A percentile compares a stretch with the other conserved stretches of the same genome.
Conservation (phyloP, 2,888 invertebrate genomes). For the Leptura quadrifasciata region DNA sequence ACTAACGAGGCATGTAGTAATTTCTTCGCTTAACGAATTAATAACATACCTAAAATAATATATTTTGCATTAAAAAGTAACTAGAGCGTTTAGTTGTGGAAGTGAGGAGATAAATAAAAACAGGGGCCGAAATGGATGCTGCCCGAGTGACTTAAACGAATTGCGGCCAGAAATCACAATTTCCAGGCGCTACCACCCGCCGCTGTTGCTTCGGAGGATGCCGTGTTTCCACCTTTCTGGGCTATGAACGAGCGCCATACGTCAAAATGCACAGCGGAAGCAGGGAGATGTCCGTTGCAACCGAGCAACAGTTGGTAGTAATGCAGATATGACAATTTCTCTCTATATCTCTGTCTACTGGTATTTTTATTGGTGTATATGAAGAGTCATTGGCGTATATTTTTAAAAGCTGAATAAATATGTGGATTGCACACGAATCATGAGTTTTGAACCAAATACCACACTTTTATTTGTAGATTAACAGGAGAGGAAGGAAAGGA, state of each 20-base stretch:
- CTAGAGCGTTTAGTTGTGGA: neutral
- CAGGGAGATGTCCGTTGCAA: conserved; percentile 55
- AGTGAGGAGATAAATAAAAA: conserved; percentile 25
- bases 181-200: conserved; percentile 52
- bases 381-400: too few species aligned
- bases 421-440: too few species aligned
- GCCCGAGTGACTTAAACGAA: conserved; percentile 32
- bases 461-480: too few species aligned
- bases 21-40: neutral
- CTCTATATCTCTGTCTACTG: neutral
- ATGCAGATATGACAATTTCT: conserved; percentile 43
- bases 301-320: conserved; percentile 60
- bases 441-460: too few species aligned
- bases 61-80: neutral
- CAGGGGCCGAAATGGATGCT: conserved; percentile 7
- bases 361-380: too few species aligned
- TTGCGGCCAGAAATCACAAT: conserved; percentile 28
- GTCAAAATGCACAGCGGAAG: conserved; percentile 58
- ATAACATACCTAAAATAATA: neutral
- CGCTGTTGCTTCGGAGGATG: conserved; percentile 51
- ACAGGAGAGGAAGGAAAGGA: too few species aligned
- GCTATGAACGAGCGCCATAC: conserved; percentile 59
- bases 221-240: conserved; percentile 54
- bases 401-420: too few species aligned
- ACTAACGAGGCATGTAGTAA: neutral